phyloP scores from a whole-genome alignment of 2,113 vertebrate species.

The Shinisaurus crocodilurus region DNA sequence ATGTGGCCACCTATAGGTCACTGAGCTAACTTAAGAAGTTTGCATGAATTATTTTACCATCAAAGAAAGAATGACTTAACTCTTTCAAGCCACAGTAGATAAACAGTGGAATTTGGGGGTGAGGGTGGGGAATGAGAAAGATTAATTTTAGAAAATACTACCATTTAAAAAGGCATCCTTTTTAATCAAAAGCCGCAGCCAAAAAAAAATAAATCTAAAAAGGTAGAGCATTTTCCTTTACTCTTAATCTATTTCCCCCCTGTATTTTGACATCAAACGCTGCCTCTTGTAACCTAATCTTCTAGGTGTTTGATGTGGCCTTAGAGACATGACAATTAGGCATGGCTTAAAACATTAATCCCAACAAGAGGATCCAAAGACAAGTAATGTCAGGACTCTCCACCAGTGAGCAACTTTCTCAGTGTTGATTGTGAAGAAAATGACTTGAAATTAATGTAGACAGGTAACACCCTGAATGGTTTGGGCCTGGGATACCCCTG shows the following conservation, averaged over 20 bases:
- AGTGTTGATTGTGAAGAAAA: slow-evolving; percentile 45
- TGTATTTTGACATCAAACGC: slow-evolving; percentile 76
- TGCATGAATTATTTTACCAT: slow-evolving; percentile 71
- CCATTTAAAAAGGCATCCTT: slow-evolving; percentile 35
- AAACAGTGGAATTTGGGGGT: slow-evolving; percentile 32
- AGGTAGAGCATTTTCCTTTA: slow-evolving; percentile 60
- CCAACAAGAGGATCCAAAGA: slow-evolving; percentile 65
- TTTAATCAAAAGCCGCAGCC: slow-evolving; percentile 32
- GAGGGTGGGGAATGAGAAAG: not conserved
- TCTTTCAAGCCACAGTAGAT: slow-evolving; percentile 30
- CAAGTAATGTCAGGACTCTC: slow-evolving; percentile 66
- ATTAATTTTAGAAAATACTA: slow-evolving; percentile 33
- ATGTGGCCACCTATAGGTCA: slow-evolving; percentile 75
- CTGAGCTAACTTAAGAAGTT: slow-evolving; percentile 70
- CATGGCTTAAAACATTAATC: slow-evolving; percentile 74
- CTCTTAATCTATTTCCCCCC: slow-evolving; percentile 68
- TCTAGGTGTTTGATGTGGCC: slow-evolving; percentile 74
- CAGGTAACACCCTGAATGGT: not conserved
- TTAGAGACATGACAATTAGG: slow-evolving; percentile 76
- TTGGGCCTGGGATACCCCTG: not conserved
- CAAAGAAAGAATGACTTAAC: slow-evolving; percentile 65
- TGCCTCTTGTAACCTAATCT: slow-evolving; percentile 72
- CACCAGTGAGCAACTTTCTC: slow-evolving; percentile 44
- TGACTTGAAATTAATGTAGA: slow-evolving; percentile 51
- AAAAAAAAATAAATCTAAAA: slow-evolving; percentile 46